Base-by-base conservation (phyloP, 1,140 invertebrate species). In the Hylaeus anthracinus region DNA sequence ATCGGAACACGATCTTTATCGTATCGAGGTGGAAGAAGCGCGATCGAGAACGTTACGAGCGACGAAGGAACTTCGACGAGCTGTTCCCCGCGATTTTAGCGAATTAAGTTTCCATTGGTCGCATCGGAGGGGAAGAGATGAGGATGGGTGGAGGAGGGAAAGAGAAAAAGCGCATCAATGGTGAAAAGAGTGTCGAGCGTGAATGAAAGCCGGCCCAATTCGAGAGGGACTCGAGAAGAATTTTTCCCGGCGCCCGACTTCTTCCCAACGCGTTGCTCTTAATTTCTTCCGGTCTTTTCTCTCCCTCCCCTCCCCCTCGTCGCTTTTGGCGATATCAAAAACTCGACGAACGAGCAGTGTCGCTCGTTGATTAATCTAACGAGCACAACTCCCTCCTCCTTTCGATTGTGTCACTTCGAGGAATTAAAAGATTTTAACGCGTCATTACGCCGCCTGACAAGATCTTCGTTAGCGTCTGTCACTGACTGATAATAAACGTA, bases 251-350 rank as follows among this genome's bases (percentile, higher is more conserved):
- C 53, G 65, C n/a, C 71, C 63, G 53, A 72, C 53, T 70, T 53
- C 58, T 74, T 65, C 71, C 58, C 53, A 61, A 53, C 26, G 67
- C 72, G 67, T 43, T 53, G 61, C 75, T 86, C 76, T 83, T 86
- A 87, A 87, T 87, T 84, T 73, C 82, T 86, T 87, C 73, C 81
- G 61, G 45, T 84, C 64, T 60, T 88, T 88, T 86, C 79, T 70
- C 43, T 14, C 53, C 43, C 10, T 9, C 37, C 56, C 60, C 51
- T 14, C 10, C 10, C 10, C 2, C 10, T 39, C 2, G 48, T 55
- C 6, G 41, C 15, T 53, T 67, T 74, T 26, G 55, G 14, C 37
- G 56, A 51, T 79, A 64, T 72, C 51, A 72, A 73, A 78, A 72
- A 51, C 48, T 45, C 12, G 60, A 41, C 63, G 63, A 41, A n/a